Percentiles rank a stretch among this genome's conserved stretches.
phyloP scores from a whole-genome alignment of 1,140 invertebrate species.

The Heliconius eleuchia region DNA sequence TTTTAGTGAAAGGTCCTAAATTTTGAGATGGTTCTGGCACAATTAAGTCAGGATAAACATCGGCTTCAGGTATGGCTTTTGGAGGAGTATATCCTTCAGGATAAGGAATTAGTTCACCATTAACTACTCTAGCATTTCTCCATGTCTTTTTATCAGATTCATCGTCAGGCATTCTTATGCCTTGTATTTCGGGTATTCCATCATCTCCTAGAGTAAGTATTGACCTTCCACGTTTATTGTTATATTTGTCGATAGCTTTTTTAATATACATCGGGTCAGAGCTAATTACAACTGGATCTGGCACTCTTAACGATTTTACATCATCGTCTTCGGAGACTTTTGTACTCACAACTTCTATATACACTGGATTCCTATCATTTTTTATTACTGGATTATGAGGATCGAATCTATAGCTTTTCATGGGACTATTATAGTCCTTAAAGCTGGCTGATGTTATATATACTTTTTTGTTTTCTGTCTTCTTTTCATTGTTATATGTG shows the following conservation, averaged over 20 bases:
- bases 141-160: constrained; percentile 90
- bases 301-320: constrained; percentile 76
- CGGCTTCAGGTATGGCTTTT: constrained; percentile 81
- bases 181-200: constrained; percentile 90
- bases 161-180: constrained; percentile 90
- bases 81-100: constrained; percentile 85
- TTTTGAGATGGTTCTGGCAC: constrained; percentile 62
- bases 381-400: constrained; percentile 76
- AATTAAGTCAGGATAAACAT: constrained; percentile 79
- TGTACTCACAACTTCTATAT: constrained; percentile 79
- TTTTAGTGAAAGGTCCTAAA: constrained; percentile 78
- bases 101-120: constrained; percentile 88
- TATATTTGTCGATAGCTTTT: constrained; percentile 76
- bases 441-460: constrained; percentile 79
- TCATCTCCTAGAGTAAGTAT: constrained; percentile 84
- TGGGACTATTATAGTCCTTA: constrained; percentile 66
- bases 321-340: constrained; percentile 76
- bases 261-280: constrained; percentile 84
- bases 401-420: constrained; percentile 73
- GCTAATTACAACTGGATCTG: constrained; percentile 85
- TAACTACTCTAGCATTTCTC: constrained; percentile 93
- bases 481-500: constrained; percentile 74
- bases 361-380: constrained; percentile 79
- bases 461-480: constrained; percentile 73
- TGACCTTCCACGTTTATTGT: constrained; percentile 79